Percentiles rank a stretch among this genome's conserved stretches.
phyloP scores from a whole-genome alignment of 2,113 vertebrate species.

The Anser cygnoides region DNA sequence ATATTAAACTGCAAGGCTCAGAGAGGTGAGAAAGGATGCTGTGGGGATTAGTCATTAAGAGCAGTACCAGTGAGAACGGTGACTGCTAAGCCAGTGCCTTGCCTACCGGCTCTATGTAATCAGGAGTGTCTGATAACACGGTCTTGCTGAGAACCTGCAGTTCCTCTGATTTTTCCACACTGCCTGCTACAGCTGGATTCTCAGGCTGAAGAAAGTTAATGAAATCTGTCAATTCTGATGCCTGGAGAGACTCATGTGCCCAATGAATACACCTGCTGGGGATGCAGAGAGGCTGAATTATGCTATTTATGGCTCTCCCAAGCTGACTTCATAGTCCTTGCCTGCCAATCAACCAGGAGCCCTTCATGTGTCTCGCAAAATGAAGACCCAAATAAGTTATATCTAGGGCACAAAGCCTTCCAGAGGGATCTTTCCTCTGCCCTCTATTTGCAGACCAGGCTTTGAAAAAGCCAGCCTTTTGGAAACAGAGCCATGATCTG shows the following conservation, averaged over 20 bases:
- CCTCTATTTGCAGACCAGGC: background rate
- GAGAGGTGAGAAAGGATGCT: constrained; percentile 36
- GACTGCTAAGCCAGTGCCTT: constrained; percentile 33
- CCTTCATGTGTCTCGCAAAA: background rate
- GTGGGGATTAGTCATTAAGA: constrained; percentile 45
- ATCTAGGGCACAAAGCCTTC: constrained; percentile 8
- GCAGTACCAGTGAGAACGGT: background rate
- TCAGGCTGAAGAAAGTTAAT: constrained; percentile 52
- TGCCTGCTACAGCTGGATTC: constrained; percentile 34
- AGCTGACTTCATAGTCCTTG: background rate
- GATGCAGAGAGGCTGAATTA: constrained; percentile 14
- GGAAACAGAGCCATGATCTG: background rate
- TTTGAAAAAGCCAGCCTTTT: background rate
- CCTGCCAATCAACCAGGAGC: background rate
- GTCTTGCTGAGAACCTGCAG: constrained; percentile 11
- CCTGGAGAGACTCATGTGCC: constrained; percentile 10
- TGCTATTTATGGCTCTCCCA: constrained; percentile 28
- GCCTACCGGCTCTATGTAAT: background rate
- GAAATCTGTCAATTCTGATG: constrained; percentile 53
- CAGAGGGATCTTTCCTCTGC: background rate
- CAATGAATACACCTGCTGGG: constrained; percentile 13
- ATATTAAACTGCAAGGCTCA: constrained; percentile 31
- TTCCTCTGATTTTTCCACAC: constrained; percentile 9
- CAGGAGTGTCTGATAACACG: constrained; percentile 31
- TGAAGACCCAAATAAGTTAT: constrained; percentile 6